Base-by-base conservation (phyloP, 2,888 invertebrate genomes). In the Apotomis betuletana region DNA sequence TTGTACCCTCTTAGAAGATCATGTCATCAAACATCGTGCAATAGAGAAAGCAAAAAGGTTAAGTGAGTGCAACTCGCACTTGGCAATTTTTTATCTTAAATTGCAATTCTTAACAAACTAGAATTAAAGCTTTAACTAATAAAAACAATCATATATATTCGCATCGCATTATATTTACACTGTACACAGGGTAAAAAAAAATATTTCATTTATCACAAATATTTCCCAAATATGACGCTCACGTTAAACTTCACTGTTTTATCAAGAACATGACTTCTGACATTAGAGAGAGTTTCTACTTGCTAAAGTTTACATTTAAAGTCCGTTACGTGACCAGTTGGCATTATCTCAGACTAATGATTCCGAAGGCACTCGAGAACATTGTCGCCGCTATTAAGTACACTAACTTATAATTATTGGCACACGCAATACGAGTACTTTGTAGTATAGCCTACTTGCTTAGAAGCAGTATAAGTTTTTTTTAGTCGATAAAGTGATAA, bases 281-380 rank as follows among this genome's bases (percentile, higher is more conserved):
- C 12, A 36, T 36, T 38, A 51, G 13, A 6, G 58, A 58, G 38
- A 79, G 82, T 81, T 75, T 80, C 77, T 78, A 80, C 80, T 79
- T 80, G 59, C 46, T 13, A 57, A 41, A 55, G 49, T 12, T 55
- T 13, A 9, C 41, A 41, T 52, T 79, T 79, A 76, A 41, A 82
- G 80, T 78, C 80, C 78, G 77, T 81, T 80, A 84, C 85, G 83
- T 85, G 85, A 85, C 84, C 83, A 78, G 75, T 78, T 77, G 77
- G 75, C 81, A 81, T 85, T 85, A 81, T 82, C 81, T 83, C 79
- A 81, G 54, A 5, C 60, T 70, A 70, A 70, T 61, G 65, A 67
- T 55, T 67, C 38, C 60, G 74, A 75, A 81, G 77, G 76, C 74
- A 76, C 77, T 76, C 78, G 76, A 75, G 75, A 79, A 77, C 75